Conservation (phyloP, 2,113 vertebrate genomes). For the Xyliphius kryptos region DNA sequence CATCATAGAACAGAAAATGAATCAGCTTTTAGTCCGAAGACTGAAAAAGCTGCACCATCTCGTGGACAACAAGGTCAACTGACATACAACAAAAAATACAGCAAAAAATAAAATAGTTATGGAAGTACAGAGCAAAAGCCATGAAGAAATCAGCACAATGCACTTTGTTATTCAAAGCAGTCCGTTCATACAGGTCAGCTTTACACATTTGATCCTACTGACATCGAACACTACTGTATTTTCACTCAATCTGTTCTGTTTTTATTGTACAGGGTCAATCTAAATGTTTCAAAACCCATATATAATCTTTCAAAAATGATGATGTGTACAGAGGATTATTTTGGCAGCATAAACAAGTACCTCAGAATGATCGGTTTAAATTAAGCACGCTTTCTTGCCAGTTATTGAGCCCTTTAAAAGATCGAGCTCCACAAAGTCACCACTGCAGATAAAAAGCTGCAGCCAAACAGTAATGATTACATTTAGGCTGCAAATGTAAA, state of each 20-base stretch:
- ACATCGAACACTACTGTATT: conserved; percentile 18
- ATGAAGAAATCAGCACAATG: too few relatives aligned
- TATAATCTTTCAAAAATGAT: too few relatives aligned
- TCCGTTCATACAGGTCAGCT: neutral
- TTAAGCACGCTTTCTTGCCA: neutral
- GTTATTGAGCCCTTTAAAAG: neutral
- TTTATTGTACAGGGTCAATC: neutral
- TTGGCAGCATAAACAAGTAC: conserved; percentile 32
- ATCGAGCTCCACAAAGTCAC: neutral
- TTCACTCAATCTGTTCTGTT: neutral
- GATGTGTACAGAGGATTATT: conserved; percentile 13
- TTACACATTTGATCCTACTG: conserved; percentile 33
- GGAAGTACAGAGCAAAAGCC: neutral
- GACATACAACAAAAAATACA: conserved; percentile 10
- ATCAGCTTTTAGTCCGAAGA: too few relatives aligned
- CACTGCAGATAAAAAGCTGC: conserved; percentile 15
- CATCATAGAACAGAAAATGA: neutral
- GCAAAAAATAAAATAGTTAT: neutral
- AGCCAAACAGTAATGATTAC: conserved; percentile 16
- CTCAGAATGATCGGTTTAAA: neutral
- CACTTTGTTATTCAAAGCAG: too few relatives aligned
- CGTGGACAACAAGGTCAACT: neutral
- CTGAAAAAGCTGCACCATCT: neutral
- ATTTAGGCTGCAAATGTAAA: conserved; percentile 24
- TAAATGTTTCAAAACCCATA: neutral